Conservation (phyloP, 2,797 vertebrate species). For the Lagorchestes hirsutus region DNA sequence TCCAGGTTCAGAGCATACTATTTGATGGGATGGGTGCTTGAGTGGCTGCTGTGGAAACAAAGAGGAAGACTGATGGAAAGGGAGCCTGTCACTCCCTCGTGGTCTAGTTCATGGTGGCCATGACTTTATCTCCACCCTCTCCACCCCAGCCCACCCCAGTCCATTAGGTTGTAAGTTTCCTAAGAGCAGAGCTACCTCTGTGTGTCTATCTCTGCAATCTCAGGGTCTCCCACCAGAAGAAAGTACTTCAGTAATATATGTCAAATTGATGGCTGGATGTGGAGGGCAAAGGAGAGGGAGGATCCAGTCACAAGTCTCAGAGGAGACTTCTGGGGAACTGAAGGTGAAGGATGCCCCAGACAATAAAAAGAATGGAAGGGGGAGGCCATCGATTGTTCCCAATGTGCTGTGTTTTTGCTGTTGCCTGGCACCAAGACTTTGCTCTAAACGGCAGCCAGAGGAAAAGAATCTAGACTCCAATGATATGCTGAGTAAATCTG, state of each 20-base stretch:
- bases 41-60: neutral
- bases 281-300: neutral
- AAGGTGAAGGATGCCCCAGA: neutral
- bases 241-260: neutral
- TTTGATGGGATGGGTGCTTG: neutral
- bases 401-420: neutral
- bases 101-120: neutral
- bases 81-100: neutral
- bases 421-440: neutral
- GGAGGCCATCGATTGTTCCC: neutral
- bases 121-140: neutral
- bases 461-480: neutral
- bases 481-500: neutral
- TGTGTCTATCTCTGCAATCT: neutral
- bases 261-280: neutral
- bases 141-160: neutral
- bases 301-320: neutral
- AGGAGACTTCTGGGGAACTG: neutral
- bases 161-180: neutral
- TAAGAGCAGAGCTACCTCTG: neutral
- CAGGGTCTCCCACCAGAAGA: neutral
- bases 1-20: neutral
- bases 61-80: neutral
- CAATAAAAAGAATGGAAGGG: neutral
- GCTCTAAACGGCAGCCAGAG: neutral